Conservation (phyloP, 2,797 vertebrate genomes). For the Argyrosomus regius region DNA sequence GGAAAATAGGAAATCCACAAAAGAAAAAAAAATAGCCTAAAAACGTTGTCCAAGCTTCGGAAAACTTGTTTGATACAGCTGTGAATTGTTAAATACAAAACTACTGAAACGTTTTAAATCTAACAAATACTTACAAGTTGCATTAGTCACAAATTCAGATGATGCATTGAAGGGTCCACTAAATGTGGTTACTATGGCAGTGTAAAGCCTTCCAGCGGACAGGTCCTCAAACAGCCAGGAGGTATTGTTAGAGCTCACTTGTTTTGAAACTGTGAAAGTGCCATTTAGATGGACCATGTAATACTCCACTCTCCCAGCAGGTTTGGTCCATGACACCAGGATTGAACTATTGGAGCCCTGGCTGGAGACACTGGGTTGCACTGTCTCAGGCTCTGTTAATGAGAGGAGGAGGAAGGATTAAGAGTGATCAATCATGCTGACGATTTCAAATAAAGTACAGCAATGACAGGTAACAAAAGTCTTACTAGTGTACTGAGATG, state of each 20-base stretch:
- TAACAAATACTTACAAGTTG: conserved; percentile 80
- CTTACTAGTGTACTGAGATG: conserved; percentile 75
- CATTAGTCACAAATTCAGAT: conserved; percentile 63
- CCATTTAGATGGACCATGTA: conserved; percentile 60
- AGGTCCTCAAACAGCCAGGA: conserved; percentile 53
- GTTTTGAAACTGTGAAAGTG: fast-evolving
- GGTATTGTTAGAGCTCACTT: fast-evolving
- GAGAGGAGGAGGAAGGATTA: conserved; percentile 2
- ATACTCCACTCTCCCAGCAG: conserved; percentile 53
- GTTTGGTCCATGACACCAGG: conserved; percentile 67
- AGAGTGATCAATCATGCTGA: background rate
- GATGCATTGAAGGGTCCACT: conserved; percentile 66
- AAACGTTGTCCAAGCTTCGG: background rate
- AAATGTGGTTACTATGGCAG: conserved; percentile 45
- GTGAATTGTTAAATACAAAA: background rate
- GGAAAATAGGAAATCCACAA: background rate
- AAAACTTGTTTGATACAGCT: background rate
- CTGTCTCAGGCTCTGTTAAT: conserved; percentile 70
- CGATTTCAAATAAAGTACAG: background rate
- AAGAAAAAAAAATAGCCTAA: background rate
- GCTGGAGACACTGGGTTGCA: conserved; percentile 50
- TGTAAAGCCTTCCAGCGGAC: conserved; percentile 70
- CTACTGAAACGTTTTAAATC: background rate
- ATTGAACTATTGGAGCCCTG: conserved; percentile 69
- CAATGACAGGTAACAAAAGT: background rate